A percentile compares a stretch with the other conserved stretches of the same genome.
phyloP scores from a whole-genome alignment of 2,888 invertebrate genomes.

The Digitonthophagus gazella region DNA sequence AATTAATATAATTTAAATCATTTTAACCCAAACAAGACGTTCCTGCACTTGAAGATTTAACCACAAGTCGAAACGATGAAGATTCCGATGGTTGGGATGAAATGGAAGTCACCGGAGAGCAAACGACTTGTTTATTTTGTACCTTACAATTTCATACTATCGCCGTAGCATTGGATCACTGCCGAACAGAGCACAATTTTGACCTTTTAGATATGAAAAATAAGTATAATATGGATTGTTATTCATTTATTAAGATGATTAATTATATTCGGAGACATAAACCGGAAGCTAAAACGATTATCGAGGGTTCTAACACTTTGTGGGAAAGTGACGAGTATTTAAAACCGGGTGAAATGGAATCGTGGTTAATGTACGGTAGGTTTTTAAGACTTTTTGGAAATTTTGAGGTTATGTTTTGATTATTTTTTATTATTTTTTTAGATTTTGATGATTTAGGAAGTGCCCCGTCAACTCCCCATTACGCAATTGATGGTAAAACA shows the following conservation, averaged over 20 bases:
- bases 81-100: conserved; percentile 59
- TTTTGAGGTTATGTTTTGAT: conserved; percentile 15
- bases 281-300: conserved; percentile 57
- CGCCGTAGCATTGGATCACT: conserved; percentile 66
- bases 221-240: conserved; percentile 76
- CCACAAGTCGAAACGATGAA: conserved; percentile 37
- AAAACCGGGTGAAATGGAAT: conserved; percentile 73
- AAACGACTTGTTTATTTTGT: conserved; percentile 73
- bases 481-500: conserved; percentile 51
- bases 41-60: conserved; percentile 19
- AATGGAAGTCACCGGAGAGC: conserved; percentile 52
- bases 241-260: conserved; percentile 77
- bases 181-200: conserved; percentile 64
- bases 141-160: conserved; percentile 59
- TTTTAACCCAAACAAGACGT: background rate
- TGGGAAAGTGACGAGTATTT: conserved; percentile 80
- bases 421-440: conserved; percentile 37
- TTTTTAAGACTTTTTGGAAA: conserved; percentile 13
- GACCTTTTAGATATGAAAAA: conserved; percentile 63
- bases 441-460: conserved; percentile 56
- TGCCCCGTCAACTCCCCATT: conserved; percentile 51
- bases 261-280: conserved; percentile 73
- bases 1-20: conserved; percentile 22
- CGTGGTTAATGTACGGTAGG: conserved; percentile 80
- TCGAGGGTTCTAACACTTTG: conserved; percentile 52